Conservation (phyloP, 2,797 vertebrate genomes). For the Cyclopterus lumpus region DNA sequence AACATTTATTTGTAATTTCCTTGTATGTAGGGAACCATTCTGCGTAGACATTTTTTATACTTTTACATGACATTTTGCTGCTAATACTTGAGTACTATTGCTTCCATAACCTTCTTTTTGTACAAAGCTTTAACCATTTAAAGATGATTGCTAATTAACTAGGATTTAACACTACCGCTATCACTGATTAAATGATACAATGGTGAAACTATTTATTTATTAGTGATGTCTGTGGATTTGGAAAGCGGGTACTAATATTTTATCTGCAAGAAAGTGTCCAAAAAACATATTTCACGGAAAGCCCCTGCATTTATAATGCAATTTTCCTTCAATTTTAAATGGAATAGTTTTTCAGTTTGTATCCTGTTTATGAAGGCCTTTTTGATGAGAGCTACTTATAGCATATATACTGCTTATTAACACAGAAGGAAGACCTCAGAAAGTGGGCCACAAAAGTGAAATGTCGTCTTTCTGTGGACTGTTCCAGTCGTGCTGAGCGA, state of each 20-base stretch:
- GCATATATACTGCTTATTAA: neutral
- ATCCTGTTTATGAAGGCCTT: neutral
- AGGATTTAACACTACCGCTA: neutral
- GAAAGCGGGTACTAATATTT: neutral
- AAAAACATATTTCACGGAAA: neutral
- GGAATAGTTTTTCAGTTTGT: neutral
- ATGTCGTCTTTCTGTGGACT: conserved; percentile 21
- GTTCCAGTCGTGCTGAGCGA: conserved; percentile 14
- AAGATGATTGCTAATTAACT: neutral
- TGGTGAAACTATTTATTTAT: neutral
- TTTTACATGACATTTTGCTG: neutral
- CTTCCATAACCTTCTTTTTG: neutral
- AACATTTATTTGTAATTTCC: neutral
- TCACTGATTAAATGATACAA: neutral
- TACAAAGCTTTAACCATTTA: neutral
- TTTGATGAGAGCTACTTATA: neutral
- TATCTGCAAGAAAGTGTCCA: neutral
- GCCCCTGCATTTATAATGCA: neutral
- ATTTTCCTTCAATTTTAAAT: neutral
- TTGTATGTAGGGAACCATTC: neutral
- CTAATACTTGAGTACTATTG: neutral
- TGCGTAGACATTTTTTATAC: neutral
- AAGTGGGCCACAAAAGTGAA: conserved; percentile 9
- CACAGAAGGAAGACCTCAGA: neutral
- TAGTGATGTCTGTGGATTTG: neutral